Conservation (phyloP, 92 coral and sea anemone genomes). For the Montipora capitata region DNA sequence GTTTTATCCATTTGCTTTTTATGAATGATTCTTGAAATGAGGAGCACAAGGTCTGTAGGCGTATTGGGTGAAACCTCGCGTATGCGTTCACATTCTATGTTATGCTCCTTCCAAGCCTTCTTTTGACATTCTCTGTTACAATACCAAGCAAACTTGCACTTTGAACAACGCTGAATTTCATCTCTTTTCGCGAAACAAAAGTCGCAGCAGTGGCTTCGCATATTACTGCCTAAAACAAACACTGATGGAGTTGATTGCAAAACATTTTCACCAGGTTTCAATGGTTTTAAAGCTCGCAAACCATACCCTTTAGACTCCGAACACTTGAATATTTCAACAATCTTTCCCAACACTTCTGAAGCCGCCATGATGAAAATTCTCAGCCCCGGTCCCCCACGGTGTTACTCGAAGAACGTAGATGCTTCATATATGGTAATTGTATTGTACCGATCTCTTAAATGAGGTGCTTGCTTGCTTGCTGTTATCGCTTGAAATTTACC, state of each 20-base stretch:
- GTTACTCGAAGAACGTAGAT: no score
- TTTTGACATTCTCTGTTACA: slow-evolving; percentile 88
- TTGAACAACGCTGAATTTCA: slow-evolving; percentile 86
- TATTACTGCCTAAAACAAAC: slow-evolving; percentile 80
- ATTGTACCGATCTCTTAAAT: no score
- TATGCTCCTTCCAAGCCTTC: slow-evolving; percentile 93
- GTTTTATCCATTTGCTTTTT: slow-evolving; percentile 22
- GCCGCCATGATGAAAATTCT: slow-evolving; percentile 61
- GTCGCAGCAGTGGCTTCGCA: slow-evolving; percentile 87
- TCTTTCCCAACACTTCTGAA: neutral
- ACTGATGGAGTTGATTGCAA: slow-evolving; percentile 73
- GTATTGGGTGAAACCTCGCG: slow-evolving; percentile 71
- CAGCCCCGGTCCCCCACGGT: no score
- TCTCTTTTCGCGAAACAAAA: slow-evolving; percentile 72
- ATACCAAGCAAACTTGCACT: slow-evolving; percentile 89
- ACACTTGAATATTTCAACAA: slow-evolving; percentile 64
- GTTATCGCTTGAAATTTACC: no score
- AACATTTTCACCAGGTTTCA: slow-evolving; percentile 72
- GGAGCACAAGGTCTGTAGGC: slow-evolving; percentile 88
- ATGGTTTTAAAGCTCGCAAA: slow-evolving; percentile 64
- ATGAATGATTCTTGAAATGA: slow-evolving; percentile 78
- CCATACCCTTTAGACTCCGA: slow-evolving; percentile 87
- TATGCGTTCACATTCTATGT: slow-evolving; percentile 87
- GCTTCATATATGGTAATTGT: no score
- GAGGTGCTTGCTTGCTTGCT: no score